Evolutionary conservation across 1,140 invertebrate species (phyloP), one percentile per base, ranked within the genome.

Genomic region (Pentalonia nigronervosa): DNA sequence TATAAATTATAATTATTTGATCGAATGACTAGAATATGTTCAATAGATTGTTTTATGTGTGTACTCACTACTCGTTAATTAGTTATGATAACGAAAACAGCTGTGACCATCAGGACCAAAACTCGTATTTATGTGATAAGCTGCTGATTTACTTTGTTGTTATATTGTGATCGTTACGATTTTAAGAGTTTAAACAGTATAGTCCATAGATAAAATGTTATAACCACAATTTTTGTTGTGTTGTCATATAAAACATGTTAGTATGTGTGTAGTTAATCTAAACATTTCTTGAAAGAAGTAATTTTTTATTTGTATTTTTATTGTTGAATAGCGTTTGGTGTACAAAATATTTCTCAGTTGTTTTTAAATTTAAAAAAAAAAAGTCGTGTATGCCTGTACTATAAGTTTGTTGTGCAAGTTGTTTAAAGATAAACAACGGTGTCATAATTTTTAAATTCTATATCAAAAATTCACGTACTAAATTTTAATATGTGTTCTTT

Each of bases 401-500:
- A 30, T 34, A 20, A n/a, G 14, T n/a, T 76, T 76, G 60, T 76
- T 9, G 60, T 67, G 11, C 17, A 3, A 11, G 14, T 76, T 76
- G 14, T 7, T n/a, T n/a, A 76, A 14, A 14, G 4, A n/a, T 76
- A n/a, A 76, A n/a, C 14, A 14, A 4, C 14, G 14, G 60, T n/a
- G 7, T 76, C 1, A n/a, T 17, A 76, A n/a, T 76, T 23, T 17
- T 30, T 76, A 30, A 4, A 76, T n/a, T 76, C 17, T 17, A 76
- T n/a, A n/a, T 76, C 14, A 14, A 41, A 41, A 41, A 7, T 76
- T 76, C 11, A n/a, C n/a, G 60, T 76, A n/a, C 30, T 0, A 6
- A 76, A 0, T 47, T 86, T 25, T 36, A 41, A 67, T 90, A 92
- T 92, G 91, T 84, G 76, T 41, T 83, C 91, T 6, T 17, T 92